Evolutionary conservation across 2,797 vertebrate species (phyloP).

Genomic region (Leuciscus waleckii): DNA sequence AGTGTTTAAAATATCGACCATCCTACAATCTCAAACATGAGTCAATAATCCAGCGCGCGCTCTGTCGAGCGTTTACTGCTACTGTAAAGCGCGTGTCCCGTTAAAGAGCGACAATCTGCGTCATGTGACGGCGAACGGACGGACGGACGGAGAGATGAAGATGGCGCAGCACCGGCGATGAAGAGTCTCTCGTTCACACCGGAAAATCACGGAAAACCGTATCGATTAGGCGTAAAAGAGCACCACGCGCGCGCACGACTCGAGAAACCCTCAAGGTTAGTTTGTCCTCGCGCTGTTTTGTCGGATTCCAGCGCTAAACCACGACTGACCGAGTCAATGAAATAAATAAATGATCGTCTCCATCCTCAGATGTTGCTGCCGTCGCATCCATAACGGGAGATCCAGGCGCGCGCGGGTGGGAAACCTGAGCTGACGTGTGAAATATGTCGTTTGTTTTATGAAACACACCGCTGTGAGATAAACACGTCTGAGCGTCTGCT

Average conservation of each 20-base stretch:
- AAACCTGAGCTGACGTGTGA: slow-evolving; percentile 39
- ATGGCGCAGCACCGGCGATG: slow-evolving; percentile 76
- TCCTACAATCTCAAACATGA: not conserved
- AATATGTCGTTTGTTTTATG: slow-evolving; percentile 37
- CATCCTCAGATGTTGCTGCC: slow-evolving; percentile 48
- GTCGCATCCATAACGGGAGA: slow-evolving; percentile 50
- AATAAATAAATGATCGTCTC: slow-evolving; percentile 59
- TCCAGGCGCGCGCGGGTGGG: slow-evolving; percentile 57
- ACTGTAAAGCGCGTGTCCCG: slow-evolving; percentile 29
- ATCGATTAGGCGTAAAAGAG: not conserved
- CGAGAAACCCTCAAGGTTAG: not conserved
- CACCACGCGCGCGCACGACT: slow-evolving; percentile 10
- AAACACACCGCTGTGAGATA: slow-evolving; percentile 1
- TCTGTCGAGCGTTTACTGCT: not conserved
- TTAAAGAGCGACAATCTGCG: slow-evolving; percentile 73
- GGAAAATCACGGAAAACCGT: slow-evolving; percentile 2
- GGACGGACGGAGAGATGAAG: slow-evolving; percentile 67
- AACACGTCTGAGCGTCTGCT: not conserved
- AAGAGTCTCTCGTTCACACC: slow-evolving; percentile 37
- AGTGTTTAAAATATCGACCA: not conserved
- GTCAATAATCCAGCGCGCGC: slow-evolving; percentile 13
- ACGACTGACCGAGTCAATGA: slow-evolving; percentile 44
- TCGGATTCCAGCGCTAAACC: slow-evolving; percentile 11
- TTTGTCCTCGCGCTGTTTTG: slow-evolving; percentile 15
- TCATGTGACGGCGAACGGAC: slow-evolving; percentile 74